Conservation (phyloP, 1,140 invertebrate species). For the Drosophila truncata region DNA sequence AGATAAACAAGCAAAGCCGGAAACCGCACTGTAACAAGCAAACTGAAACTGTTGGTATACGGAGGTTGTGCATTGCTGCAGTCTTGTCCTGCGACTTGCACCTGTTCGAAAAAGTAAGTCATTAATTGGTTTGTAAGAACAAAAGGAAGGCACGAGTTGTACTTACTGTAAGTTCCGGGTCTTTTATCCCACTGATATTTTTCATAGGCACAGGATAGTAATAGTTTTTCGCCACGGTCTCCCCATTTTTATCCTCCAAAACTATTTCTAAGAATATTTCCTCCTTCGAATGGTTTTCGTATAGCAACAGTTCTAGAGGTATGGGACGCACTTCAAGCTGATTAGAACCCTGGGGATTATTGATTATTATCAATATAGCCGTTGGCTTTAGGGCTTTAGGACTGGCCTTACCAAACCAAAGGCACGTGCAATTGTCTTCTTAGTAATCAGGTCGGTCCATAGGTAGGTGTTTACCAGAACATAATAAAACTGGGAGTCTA, state of each 20-base stretch:
- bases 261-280: conserved; percentile 65
- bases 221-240: conserved; percentile 50
- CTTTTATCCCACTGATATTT: conserved; percentile 49
- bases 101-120: conserved; percentile 8
- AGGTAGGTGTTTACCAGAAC: conserved; percentile 63
- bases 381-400: too few species aligned
- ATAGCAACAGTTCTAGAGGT: conserved; percentile 39
- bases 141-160: rapidly evolving
- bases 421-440: conserved; percentile 48
- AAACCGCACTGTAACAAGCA: conserved; percentile 68
- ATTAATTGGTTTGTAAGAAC: background rate
- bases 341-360: conserved; percentile 37
- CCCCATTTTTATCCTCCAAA: conserved; percentile 31
- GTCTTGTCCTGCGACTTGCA: conserved; percentile 49
- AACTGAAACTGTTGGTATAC: conserved; percentile 77
- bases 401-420: conserved; percentile 48
- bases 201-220: conserved; percentile 69
- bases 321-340: conserved; percentile 34
- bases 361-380: background rate
- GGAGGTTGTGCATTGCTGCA: conserved; percentile 27
- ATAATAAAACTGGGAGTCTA: conserved; percentile 35
- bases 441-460: conserved; percentile 65
- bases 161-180: conserved; percentile 53
- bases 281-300: conserved; percentile 31
- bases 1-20: conserved; percentile 80